A percentile compares a stretch with the other conserved stretches of the same genome.
These are phyloP conservation scores for Drosophila neocordata DNA, from an alignment of 1,140 invertebrate species.

Conservation along the genomic window DNA sequence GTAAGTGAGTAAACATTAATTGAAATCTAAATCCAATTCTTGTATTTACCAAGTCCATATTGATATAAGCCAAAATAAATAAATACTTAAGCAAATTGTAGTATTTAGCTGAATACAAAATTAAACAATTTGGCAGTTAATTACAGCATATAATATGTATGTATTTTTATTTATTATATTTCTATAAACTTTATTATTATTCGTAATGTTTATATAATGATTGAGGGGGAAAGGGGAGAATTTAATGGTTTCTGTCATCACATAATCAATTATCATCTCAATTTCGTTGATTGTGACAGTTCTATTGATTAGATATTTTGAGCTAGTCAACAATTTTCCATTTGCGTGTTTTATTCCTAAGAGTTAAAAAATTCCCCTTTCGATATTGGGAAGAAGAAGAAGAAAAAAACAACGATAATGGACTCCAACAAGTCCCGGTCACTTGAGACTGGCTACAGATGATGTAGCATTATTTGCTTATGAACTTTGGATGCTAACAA, in stretches of 20 bases:
- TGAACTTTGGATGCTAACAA: neutral
- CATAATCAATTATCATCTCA: slow-evolving; percentile 13
- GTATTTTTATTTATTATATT: neutral
- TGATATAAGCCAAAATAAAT: neutral
- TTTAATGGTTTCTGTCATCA: neutral
- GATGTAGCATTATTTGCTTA: slow-evolving; percentile 6
- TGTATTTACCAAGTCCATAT: neutral
- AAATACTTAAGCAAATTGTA: neutral
- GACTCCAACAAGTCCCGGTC: neutral
- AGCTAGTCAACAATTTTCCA: slow-evolving; percentile 4
- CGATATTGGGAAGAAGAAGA: neutral
- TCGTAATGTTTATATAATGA: neutral
- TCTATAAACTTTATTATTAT: neutral
- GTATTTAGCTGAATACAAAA: neutral
- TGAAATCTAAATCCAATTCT: neutral
- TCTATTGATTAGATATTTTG: slow-evolving; percentile 11
- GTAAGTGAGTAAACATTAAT: no score
- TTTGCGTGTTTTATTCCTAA: neutral
- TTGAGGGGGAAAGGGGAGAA: neutral
- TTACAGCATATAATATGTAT: neutral
- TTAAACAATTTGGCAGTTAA: neutral
- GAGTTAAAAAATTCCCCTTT: slow-evolving; percentile 7
- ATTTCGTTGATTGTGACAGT: slow-evolving; percentile 15
- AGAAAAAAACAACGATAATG: no score
- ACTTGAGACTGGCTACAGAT: slow-evolving; percentile 3